Percentiles rank a stretch among this genome's conserved stretches.
Conservation (phyloP, 2,797 vertebrate genomes). For the Glossophaga mutica region DNA sequence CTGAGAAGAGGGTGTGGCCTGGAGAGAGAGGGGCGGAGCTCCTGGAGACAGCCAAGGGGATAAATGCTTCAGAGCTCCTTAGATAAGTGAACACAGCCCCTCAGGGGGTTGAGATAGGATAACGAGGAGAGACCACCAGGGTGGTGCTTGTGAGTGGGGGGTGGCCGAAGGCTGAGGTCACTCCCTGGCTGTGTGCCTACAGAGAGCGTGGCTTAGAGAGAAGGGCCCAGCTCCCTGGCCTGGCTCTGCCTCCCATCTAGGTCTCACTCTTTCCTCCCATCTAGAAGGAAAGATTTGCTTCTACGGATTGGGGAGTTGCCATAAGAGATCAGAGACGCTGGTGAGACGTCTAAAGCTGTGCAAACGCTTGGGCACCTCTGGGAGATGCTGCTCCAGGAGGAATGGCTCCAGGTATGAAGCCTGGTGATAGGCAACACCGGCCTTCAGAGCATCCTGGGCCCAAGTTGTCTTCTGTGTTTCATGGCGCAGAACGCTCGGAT, state of each 20-base stretch:
- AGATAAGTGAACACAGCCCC: conserved; percentile 5
- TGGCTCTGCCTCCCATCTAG: background rate
- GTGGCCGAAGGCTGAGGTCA: background rate
- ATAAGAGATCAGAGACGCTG: too few relatives aligned
- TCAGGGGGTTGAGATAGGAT: background rate
- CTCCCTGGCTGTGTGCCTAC: background rate
- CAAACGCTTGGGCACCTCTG: background rate
- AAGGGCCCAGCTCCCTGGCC: background rate
- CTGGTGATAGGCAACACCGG: background rate
- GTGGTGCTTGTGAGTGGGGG: background rate
- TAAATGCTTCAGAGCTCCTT: background rate
- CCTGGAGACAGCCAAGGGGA: background rate
- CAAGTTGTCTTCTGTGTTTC: background rate
- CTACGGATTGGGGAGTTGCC: background rate
- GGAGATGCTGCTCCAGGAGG: background rate
- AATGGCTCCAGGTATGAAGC: background rate
- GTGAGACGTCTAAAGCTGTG: background rate
- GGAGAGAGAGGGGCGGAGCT: background rate
- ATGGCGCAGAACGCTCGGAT: background rate
- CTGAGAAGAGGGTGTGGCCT: background rate
- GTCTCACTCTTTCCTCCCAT: background rate
- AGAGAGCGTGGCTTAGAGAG: background rate
- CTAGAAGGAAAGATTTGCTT: background rate
- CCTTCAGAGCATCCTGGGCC: background rate
- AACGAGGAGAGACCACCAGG: conserved; percentile 1